These are phyloP conservation scores for Eilema griseolum DNA, from an alignment of 2,888 invertebrate genomes.

Conservation along the genomic window DNA sequence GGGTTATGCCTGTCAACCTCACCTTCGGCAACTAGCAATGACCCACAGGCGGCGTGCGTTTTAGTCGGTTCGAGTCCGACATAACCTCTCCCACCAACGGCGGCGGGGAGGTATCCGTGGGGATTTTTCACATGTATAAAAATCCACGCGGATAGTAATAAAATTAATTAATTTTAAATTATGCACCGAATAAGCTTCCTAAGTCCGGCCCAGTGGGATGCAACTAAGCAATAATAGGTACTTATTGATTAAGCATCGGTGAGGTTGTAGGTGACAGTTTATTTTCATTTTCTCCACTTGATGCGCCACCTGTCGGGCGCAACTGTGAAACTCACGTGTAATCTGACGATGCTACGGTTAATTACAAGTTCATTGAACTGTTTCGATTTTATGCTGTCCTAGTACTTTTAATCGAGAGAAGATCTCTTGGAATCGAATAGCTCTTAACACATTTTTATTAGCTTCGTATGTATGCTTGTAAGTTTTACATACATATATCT, in stretches of 20 bases:
- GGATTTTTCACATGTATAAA: too few relatives aligned
- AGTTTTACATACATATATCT: too few relatives aligned
- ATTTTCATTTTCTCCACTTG: conserved; percentile 47
- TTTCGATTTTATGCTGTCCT: background rate
- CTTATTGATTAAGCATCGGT: conserved; percentile 57
- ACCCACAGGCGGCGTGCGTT: too few relatives aligned
- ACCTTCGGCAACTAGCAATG: too few relatives aligned
- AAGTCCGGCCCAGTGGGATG: conserved; percentile 44
- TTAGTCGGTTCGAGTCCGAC: too few relatives aligned
- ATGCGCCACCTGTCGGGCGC: conserved; percentile 45
- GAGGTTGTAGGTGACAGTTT: conserved; percentile 60
- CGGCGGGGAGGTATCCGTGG: too few relatives aligned
- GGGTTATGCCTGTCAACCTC: too few relatives aligned
- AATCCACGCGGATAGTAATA: background rate
- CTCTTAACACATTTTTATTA: too few relatives aligned
- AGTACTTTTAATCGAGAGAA: background rate
- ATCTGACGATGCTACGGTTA: background rate
- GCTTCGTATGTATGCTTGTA: too few relatives aligned
- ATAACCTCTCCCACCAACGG: too few relatives aligned
- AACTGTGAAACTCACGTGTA: conserved; percentile 21
- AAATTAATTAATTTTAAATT: background rate
- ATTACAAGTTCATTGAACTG: conserved; percentile 7
- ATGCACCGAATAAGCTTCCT: background rate
- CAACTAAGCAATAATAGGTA: conserved; percentile 37
- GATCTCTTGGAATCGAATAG: background rate